Base-by-base conservation (phyloP, 2,797 vertebrate genomes). In the Nyctalus aviator region DNA sequence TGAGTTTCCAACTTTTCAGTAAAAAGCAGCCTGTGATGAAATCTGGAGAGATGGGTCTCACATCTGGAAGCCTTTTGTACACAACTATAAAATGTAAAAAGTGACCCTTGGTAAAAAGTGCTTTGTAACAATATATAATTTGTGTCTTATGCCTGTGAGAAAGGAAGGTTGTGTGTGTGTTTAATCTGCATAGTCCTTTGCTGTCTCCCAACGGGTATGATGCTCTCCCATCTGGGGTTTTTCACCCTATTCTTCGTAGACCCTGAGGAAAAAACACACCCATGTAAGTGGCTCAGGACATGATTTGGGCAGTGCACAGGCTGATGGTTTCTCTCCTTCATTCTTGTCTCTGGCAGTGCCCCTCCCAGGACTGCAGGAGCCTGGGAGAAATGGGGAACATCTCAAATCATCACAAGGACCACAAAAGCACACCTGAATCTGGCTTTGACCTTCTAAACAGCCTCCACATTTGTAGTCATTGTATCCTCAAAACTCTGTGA, bases 21-120 rank as follows among this genome's bases (percentile, higher is more conserved):
- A 97, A 86, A 88, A 97, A 98, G 96, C 94, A 94, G 96, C 92
- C 21, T 10, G 92, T 92, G 95, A 32, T 97, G 97, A 93, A 96
- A 96, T 97, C 96, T 96, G 98, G 94, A 96, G 96, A 96, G 97
- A 97, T 69, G 97, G 96, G 84, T 96, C 96, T 97, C 97, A 96
- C 96, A 97, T 98, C 98, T 98, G 98, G 98, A 97, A 98, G 97
- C 97, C 97, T 98, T 98, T 97, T 95, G 76, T 96, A 93, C 83
- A 25, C 0, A 96, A 97, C 98, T 98, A 98, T 97, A 98, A 98
- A 98, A 98, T 97, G 97, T 98, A 98, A 98, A 98, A 98, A 98
- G 97, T 98, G 97, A 98, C 97, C 98, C 98, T 98, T 95, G 96
- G 97, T 98, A 98, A 98, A 98, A 98, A 98, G 98, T 98, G 98